These are phyloP conservation scores for Sthenelais limicola DNA, from an alignment of 2,888 invertebrate genomes.

Conservation along the genomic window DNA sequence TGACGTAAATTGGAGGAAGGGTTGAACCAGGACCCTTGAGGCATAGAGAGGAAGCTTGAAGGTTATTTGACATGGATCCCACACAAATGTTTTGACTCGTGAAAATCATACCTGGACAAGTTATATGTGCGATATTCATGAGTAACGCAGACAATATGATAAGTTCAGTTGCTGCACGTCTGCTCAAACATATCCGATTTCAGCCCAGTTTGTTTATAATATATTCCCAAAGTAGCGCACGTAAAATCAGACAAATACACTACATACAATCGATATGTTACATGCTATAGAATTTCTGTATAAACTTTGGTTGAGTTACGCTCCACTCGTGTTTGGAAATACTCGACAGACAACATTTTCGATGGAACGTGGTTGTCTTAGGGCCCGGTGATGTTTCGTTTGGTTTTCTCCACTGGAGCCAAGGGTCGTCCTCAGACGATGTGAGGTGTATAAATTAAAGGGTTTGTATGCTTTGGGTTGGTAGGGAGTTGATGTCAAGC, in stretches of 20 bases:
- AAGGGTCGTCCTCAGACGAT: background rate
- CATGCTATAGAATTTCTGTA: constrained; percentile 40
- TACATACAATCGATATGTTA: constrained; percentile 37
- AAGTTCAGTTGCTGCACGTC: constrained; percentile 25
- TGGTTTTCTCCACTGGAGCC: constrained; percentile 1
- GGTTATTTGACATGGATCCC: no score
- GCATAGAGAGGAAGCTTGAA: background rate
- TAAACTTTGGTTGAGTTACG: constrained; percentile 37
- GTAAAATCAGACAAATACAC: constrained; percentile 14
- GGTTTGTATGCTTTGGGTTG: constrained; percentile 12
- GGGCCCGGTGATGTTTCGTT: constrained; percentile 23
- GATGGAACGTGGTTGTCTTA: constrained; percentile 23
- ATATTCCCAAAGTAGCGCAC: constrained; percentile 9
- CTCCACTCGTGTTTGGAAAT: constrained; percentile 21
- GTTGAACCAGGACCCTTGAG: background rate
- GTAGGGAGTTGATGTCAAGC: no score
- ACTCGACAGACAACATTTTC: constrained; percentile 5
- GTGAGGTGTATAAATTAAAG: constrained; percentile 23
- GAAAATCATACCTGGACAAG: constrained; percentile 7
- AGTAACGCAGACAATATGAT: background rate
- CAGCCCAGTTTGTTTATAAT: constrained; percentile 17
- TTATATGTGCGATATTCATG: constrained; percentile 23
- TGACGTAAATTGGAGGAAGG: constrained; percentile 30
- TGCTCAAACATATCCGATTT: background rate
- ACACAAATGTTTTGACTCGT: constrained; percentile 14